Percentiles rank a stretch among this genome's conserved stretches.
These are phyloP conservation scores for Trichoplusia ni DNA, from an alignment of 1,140 invertebrate species.

Conservation along the genomic window DNA sequence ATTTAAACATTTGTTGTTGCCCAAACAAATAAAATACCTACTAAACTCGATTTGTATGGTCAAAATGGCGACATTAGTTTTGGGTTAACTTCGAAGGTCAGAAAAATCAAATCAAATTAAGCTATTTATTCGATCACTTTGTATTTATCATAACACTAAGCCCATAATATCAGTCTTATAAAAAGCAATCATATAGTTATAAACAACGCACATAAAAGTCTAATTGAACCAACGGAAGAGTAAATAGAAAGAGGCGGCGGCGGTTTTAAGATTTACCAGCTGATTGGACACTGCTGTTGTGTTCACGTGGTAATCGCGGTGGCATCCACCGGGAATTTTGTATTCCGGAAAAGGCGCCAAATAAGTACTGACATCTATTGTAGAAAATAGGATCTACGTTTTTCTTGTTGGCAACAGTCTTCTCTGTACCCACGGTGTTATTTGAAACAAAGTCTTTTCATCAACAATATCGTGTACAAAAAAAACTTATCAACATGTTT, in stretches of 20 bases:
- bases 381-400: background rate
- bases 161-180: background rate
- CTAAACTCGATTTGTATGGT: constrained; percentile 70
- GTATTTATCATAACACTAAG: background rate
- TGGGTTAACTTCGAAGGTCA: constrained; percentile 65
- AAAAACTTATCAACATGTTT: too few species aligned
- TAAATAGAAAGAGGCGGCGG: constrained; percentile 39
- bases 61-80: constrained; percentile 80
- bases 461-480: too few species aligned
- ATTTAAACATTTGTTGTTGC: constrained; percentile 49
- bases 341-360: constrained; percentile 81
- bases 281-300: constrained; percentile 68
- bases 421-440: too few species aligned
- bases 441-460: too few species aligned
- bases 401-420: background rate
- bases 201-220: constrained; percentile 39
- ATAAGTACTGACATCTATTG: constrained; percentile 32
- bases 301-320: constrained; percentile 72
- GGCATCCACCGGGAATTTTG: constrained; percentile 40
- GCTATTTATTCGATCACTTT: background rate
- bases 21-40: constrained; percentile 68
- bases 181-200: constrained; percentile 3
- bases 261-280: constrained; percentile 75
- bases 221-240: constrained; percentile 48
- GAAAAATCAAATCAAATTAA: constrained; percentile 50